A percentile compares a stretch with the other conserved stretches of the same genome.
Conservation (phyloP, 2,113 vertebrate species). For the Oreamnos americanus region DNA sequence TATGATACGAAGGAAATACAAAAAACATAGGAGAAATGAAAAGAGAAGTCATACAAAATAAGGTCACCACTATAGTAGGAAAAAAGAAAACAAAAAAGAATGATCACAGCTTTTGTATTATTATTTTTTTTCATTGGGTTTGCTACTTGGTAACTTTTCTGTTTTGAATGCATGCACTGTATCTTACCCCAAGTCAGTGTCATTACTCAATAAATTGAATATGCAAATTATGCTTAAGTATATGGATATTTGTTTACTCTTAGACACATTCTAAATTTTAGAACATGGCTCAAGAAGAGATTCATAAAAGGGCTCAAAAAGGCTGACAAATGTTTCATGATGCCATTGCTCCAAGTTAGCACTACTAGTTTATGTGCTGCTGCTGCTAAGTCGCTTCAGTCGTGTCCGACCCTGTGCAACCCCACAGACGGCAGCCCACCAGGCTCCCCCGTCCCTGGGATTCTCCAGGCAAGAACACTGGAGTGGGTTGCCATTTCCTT, state of each 20-base stretch:
- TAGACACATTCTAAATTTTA: conserved; percentile 46
- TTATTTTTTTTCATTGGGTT: background rate
- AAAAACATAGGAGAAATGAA: background rate
- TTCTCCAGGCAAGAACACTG: no score
- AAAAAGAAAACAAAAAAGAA: background rate
- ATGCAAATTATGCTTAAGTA: conserved; percentile 12
- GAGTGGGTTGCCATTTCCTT: no score
- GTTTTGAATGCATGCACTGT: background rate
- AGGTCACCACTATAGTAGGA: background rate
- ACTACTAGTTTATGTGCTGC: conserved; percentile 16
- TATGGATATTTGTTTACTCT: background rate
- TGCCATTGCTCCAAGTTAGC: background rate
- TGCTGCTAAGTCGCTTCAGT: no score
- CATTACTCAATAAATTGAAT: background rate
- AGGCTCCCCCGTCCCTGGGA: no score
- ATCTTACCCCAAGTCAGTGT: background rate
- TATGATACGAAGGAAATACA: background rate
- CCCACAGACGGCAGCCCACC: no score
- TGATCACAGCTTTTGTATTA: background rate
- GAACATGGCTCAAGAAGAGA: background rate
- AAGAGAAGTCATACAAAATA: background rate
- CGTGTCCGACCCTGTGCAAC: no score
- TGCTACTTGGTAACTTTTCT: background rate
- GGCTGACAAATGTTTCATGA: conserved; percentile 22
- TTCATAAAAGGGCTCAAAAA: background rate